phyloP scores from a whole-genome alignment of 2,888 invertebrate genomes.

The Erebia ligea region DNA sequence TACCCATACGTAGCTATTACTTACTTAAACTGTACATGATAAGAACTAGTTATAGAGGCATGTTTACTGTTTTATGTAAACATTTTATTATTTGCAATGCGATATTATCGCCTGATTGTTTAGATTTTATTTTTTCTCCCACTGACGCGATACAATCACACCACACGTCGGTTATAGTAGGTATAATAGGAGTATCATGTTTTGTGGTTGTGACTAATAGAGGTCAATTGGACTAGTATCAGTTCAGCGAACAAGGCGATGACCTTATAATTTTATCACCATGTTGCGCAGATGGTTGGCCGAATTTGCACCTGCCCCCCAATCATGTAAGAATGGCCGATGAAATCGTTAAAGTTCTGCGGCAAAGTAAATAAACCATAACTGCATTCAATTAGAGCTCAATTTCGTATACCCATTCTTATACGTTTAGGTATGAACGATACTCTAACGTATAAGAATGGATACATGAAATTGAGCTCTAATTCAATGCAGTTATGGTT shows the following conservation, averaged over 20 bases:
- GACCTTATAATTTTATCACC: constrained; percentile 40
- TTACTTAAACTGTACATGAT: background rate
- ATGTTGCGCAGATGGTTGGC: constrained; percentile 43
- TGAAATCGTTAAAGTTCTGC: too few species aligned
- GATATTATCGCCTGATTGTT: background rate
- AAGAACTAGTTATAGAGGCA: background rate
- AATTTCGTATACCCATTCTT: too few species aligned
- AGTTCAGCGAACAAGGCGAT: constrained; percentile 44
- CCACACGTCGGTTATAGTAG: background rate
- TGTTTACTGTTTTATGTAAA: background rate
- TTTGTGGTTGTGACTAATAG: constrained; percentile 33
- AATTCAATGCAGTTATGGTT: too few species aligned
- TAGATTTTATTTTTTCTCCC: background rate
- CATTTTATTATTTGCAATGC: background rate
- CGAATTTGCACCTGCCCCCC: constrained; percentile 45
- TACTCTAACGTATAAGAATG: too few species aligned
- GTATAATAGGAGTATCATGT: background rate
- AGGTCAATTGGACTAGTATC: constrained; percentile 45
- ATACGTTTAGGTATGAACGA: too few species aligned
- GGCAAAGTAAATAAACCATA: too few species aligned
- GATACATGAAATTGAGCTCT: too few species aligned
- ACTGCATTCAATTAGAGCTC: too few species aligned
- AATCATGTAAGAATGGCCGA: too few species aligned
- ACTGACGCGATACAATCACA: background rate
- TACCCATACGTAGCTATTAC: too few species aligned